Conservation (phyloP, 2,888 invertebrate genomes). For the Rugalucina vietnamica region DNA sequence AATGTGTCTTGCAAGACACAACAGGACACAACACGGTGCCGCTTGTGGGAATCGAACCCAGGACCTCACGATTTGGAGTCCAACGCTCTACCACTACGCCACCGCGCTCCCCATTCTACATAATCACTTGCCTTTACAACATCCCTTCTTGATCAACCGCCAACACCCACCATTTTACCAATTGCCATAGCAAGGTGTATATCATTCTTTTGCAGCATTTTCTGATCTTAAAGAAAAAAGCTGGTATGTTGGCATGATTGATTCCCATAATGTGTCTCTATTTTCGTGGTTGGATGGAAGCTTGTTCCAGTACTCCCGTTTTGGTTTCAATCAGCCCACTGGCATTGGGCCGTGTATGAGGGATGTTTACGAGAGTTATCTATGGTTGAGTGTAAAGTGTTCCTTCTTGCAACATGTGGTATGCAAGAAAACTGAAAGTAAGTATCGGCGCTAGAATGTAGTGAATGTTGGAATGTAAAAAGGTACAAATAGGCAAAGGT, state of each 20-base stretch:
- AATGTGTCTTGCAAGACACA: no score
- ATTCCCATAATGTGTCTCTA: slow-evolving; percentile 34
- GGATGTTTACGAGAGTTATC: background rate
- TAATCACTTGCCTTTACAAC: no score
- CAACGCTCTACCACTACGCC: no score
- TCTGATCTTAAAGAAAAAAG: background rate
- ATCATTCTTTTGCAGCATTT: slow-evolving; percentile 10
- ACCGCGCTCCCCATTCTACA: no score
- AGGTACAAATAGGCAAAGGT: no score
- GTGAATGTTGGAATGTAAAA: no score
- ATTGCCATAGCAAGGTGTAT: background rate
- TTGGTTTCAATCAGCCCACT: background rate
- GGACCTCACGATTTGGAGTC: no score
- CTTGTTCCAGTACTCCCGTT: slow-evolving; percentile 29
- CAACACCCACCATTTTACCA: no score
- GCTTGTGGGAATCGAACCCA: no score
- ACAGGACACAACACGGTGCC: no score
- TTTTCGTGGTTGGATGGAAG: slow-evolving; percentile 56
- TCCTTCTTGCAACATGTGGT: background rate
- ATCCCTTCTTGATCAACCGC: no score
- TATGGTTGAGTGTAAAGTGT: background rate
- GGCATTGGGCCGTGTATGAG: background rate
- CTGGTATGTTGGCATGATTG: slow-evolving; percentile 55
- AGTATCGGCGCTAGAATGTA: background rate
- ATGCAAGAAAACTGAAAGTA: slow-evolving; percentile 46